Evolutionary conservation across 1,140 invertebrate genomes (phyloP).

Genomic region (Mya arenaria): DNA sequence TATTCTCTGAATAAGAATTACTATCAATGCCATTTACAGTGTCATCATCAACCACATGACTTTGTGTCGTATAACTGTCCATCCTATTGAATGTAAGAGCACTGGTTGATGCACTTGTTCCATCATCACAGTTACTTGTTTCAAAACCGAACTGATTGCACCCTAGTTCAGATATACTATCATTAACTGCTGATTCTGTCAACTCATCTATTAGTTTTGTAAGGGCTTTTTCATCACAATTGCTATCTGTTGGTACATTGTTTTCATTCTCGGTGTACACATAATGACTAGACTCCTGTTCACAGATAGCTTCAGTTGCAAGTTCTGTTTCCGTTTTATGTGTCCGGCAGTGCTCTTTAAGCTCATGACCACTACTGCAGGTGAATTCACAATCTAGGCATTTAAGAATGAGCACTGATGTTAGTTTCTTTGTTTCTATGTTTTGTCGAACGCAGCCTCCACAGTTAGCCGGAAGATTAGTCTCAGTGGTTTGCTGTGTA

Average conservation of each 20-base stretch:
- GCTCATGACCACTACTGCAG: conserved; percentile 22
- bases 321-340: background rate
- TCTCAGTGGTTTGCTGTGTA: background rate
- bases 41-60: too few relatives aligned
- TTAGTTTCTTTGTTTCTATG: conserved; percentile 11
- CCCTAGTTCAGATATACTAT: background rate
- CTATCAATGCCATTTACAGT: too few relatives aligned
- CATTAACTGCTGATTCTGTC: conserved; percentile 1
- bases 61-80: background rate
- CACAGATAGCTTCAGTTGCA: background rate
- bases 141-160: background rate
- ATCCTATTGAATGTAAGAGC: background rate
- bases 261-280: too few relatives aligned
- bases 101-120: background rate
- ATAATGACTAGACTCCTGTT: too few relatives aligned
- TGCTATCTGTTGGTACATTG: background rate
- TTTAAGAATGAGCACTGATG: conserved; percentile 33
- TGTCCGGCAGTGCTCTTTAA: conserved; percentile 20
- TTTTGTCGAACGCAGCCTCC: background rate
- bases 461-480: background rate
- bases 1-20: too few relatives aligned
- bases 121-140: background rate
- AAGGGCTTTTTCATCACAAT: background rate
- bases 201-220: background rate
- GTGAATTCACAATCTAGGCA: conserved; percentile 34